Evolutionary conservation across 2,888 invertebrate species (phyloP).

Genomic region (Epinotia nisella): DNA sequence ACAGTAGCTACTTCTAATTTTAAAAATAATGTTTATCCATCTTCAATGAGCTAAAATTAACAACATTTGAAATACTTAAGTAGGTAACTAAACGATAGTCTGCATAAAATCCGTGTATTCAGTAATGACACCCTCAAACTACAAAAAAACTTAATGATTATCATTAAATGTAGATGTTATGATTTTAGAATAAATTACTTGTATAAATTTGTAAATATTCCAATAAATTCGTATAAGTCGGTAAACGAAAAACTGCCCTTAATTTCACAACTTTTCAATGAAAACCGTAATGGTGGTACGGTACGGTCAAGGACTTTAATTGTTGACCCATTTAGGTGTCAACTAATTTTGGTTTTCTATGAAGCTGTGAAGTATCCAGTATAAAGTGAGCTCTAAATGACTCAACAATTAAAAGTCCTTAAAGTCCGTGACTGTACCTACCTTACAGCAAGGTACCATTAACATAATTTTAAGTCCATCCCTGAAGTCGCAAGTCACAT

Average conservation of each 20-base stretch:
- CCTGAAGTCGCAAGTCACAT: neutral
- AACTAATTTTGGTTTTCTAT: too few species aligned
- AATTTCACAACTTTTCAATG: neutral
- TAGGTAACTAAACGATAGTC: neutral
- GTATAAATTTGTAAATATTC: constrained; percentile 30
- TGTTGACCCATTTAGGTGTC: too few species aligned
- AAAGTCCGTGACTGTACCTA: too few species aligned
- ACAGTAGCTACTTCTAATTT: constrained; percentile 50
- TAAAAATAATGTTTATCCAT: constrained; percentile 32
- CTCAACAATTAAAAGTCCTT: too few species aligned
- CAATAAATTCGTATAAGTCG: constrained; percentile 30
- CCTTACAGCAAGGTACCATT: too few species aligned
- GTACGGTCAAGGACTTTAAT: too few species aligned
- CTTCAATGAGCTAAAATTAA: constrained; percentile 6
- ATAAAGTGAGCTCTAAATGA: too few species aligned
- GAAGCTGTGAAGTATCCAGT: too few species aligned
- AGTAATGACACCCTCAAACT: neutral
- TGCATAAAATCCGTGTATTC: neutral
- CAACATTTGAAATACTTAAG: neutral
- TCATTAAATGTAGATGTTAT: constrained; percentile 12
- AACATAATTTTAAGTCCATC: constrained; percentile 11
- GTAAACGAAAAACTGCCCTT: constrained; percentile 17
- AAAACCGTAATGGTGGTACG: neutral
- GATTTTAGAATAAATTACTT: constrained; percentile 18
- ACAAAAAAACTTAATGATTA: neutral